Percentiles rank a stretch among this genome's conserved stretches.
phyloP scores from a whole-genome alignment of 2,113 vertebrate species.

The Argyrosomus japonicus region DNA sequence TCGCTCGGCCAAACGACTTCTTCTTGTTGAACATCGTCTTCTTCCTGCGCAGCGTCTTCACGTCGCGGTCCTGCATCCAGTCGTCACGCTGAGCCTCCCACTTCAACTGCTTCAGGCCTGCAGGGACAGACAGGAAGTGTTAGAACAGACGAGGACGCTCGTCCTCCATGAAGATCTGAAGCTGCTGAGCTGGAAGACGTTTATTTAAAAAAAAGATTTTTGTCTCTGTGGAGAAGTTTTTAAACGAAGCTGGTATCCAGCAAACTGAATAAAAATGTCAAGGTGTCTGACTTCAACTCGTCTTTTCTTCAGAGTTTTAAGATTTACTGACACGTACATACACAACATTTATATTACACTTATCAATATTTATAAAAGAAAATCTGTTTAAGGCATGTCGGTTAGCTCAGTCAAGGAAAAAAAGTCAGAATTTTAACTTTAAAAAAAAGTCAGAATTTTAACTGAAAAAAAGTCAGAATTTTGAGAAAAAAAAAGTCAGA shows the following conservation, averaged over 20 bases:
- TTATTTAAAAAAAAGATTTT: neutral
- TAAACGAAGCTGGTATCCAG: slow-evolving; percentile 65
- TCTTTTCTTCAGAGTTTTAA: neutral
- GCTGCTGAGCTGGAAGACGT: neutral
- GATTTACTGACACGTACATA: too few species aligned
- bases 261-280: slow-evolving; percentile 29
- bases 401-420: too few species aligned
- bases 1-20: slow-evolving; percentile 77
- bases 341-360: too few species aligned
- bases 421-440: too few species aligned
- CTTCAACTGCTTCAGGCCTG: slow-evolving; percentile 93
- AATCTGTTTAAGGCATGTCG: too few species aligned
- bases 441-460: too few species aligned
- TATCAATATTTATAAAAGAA: too few species aligned
- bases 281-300: neutral
- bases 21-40: slow-evolving; percentile 88
- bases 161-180: too few species aligned
- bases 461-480: too few species aligned
- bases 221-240: slow-evolving; percentile 30
- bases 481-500: too few species aligned
- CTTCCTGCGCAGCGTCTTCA: slow-evolving; percentile 90
- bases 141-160: neutral
- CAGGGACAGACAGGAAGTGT: slow-evolving; percentile 32
- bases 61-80: slow-evolving; percentile 91
- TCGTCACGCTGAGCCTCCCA: slow-evolving; percentile 93